Conservation (phyloP, 1,140 invertebrate genomes). For the Drosophila littoralis region DNA sequence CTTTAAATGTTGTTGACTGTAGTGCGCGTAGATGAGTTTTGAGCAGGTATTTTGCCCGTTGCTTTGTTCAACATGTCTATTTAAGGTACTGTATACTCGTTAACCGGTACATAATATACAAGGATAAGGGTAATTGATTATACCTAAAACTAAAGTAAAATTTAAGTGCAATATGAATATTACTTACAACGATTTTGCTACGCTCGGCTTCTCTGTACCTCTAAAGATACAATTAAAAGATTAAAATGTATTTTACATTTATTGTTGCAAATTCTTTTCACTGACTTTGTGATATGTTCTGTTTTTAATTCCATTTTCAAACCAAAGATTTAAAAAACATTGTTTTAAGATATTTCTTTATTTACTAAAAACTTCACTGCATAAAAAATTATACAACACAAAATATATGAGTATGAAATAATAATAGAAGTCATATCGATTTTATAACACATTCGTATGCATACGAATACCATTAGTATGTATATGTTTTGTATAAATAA, state of each 20-base stretch:
- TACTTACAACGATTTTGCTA: conserved; percentile 34
- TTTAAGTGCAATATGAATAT: conserved; percentile 39
- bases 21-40: conserved; percentile 55
- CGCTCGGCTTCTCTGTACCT: conserved; percentile 55
- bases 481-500: conserved; percentile 58
- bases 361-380: conserved; percentile 78
- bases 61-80: conserved; percentile 67
- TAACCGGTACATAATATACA: background rate
- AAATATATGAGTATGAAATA: conserved; percentile 73
- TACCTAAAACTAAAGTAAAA: background rate
- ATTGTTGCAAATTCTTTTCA: no score
- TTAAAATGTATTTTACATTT: background rate
- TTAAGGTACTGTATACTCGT: conserved; percentile 31
- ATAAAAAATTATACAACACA: conserved; percentile 81
- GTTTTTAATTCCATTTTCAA: background rate
- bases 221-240: background rate
- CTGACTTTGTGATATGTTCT: no score
- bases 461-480: conserved; percentile 60
- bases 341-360: conserved; percentile 62
- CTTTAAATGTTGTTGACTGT: conserved; percentile 70
- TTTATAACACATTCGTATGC: conserved; percentile 75
- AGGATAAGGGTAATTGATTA: background rate
- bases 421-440: conserved; percentile 68
- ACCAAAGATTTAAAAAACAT: background rate
- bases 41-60: conserved; percentile 57